phyloP scores from a whole-genome alignment of 2,113 vertebrate species.

The Leucosticte australis region DNA sequence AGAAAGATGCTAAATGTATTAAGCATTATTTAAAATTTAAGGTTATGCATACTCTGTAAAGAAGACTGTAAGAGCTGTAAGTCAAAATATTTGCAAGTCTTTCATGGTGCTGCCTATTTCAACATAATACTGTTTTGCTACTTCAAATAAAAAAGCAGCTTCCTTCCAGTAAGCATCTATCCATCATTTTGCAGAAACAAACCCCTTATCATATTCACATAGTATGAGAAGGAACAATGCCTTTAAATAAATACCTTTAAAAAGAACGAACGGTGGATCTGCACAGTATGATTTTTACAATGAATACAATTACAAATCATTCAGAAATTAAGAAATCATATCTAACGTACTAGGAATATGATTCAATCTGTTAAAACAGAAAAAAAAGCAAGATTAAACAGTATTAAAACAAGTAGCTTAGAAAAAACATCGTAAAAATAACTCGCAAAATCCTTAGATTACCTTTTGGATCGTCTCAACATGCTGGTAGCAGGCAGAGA shows the following conservation, averaged over 20 bases:
- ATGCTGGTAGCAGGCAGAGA: constrained; percentile 87
- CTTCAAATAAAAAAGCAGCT: constrained; percentile 20
- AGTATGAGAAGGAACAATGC: neutral
- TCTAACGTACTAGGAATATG: neutral
- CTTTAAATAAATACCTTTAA: constrained; percentile 3
- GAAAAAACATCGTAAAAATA: constrained; percentile 5
- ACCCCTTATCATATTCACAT: neutral
- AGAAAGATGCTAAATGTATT: neutral
- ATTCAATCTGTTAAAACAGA: neutral
- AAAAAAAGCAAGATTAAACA: neutral
- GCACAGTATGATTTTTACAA: constrained; percentile 4
- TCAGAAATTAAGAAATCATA: neutral
- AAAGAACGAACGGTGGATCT: neutral
- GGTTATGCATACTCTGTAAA: neutral
- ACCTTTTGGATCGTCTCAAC: constrained; percentile 90
- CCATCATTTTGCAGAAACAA: constrained; percentile 7
- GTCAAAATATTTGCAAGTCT: constrained; percentile 55
- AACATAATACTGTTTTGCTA: neutral
- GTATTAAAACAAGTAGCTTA: constrained; percentile 17
- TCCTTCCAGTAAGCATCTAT: neutral
- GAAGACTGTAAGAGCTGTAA: neutral
- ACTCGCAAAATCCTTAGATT: constrained; percentile 61
- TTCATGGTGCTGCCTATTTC: constrained; percentile 16
- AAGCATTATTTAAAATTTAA: neutral
- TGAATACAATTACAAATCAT: neutral